phyloP scores from a whole-genome alignment of 2,888 invertebrate species.

The Limnephilus auricula region DNA sequence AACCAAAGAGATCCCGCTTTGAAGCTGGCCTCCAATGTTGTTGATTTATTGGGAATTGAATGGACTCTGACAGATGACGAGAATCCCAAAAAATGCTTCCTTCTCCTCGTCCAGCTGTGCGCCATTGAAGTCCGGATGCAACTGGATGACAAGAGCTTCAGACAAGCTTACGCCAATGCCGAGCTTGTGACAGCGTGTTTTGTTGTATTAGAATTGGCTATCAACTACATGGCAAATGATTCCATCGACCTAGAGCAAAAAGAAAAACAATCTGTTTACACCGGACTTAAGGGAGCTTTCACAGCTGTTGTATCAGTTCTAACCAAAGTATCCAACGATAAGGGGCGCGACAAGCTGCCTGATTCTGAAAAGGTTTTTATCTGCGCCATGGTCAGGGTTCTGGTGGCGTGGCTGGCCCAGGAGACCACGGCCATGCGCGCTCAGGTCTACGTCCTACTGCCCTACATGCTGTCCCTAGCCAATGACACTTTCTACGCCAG shows the following conservation, averaged over 20 bases:
- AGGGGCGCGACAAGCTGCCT: constrained; percentile 83
- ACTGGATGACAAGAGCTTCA: constrained; percentile 90
- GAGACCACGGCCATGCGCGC: constrained; percentile 92
- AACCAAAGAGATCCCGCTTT: constrained; percentile 93
- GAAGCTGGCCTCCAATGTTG: constrained; percentile 87
- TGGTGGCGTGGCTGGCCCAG: constrained; percentile 94
- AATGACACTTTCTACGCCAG: constrained; percentile 90
- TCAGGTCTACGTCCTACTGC: constrained; percentile 88
- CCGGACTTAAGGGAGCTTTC: constrained; percentile 92
- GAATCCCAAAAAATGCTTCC: constrained; percentile 87
- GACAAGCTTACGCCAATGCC: constrained; percentile 86
- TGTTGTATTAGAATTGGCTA: constrained; percentile 86
- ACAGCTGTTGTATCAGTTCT: constrained; percentile 87
- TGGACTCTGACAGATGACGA: constrained; percentile 90
- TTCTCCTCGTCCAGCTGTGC: constrained; percentile 89
- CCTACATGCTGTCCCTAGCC: constrained; percentile 87
- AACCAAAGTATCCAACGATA: constrained; percentile 85
- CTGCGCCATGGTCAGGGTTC: constrained; percentile 89
- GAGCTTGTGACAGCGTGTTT: constrained; percentile 91
- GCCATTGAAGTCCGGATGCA: constrained; percentile 97
- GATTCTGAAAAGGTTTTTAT: constrained; percentile 86
- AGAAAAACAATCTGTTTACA: constrained; percentile 93
- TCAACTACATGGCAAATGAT: constrained; percentile 88
- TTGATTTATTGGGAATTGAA: constrained; percentile 89
- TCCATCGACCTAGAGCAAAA: constrained; percentile 91